Percentiles rank a stretch among this genome's conserved stretches.
Conservation (phyloP, 1,140 invertebrate species). For the Aphis gossypii region DNA sequence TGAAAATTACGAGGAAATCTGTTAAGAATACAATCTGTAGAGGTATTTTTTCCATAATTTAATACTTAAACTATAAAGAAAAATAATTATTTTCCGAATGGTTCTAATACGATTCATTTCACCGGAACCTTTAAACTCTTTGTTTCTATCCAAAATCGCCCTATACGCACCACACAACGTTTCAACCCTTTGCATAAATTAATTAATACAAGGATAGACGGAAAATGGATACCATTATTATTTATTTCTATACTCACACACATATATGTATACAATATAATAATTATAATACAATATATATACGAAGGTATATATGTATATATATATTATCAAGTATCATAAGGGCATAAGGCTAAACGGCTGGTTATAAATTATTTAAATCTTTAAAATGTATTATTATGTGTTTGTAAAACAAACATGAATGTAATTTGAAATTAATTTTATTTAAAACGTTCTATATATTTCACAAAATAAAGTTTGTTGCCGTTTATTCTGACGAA, state of each 20-base stretch:
- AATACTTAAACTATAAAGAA: not conserved
- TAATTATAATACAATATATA: not conserved
- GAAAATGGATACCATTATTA: slow-evolving; percentile 10
- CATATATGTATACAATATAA: not conserved
- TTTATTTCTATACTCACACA: not conserved
- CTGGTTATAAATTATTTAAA: slow-evolving; percentile 5
- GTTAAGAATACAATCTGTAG: not conserved
- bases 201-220: not conserved
- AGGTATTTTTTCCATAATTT: not conserved
- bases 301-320: not conserved
- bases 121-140: not conserved
- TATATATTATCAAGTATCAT: not conserved
- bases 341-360: not conserved
- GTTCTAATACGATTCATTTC: not conserved
- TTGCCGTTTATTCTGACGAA: not conserved
- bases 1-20: not conserved
- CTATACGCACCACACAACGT: not conserved
- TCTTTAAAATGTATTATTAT: slow-evolving; percentile 20
- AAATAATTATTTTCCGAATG: not conserved
- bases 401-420: not conserved
- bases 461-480: slow-evolving; percentile 5
- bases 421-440: slow-evolving; percentile 3
- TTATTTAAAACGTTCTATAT: not conserved
- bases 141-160: not conserved
- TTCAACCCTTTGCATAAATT: slow-evolving; percentile 37